Base-by-base conservation (phyloP, 2,888 invertebrate genomes). In the Agriotes lineatus region DNA sequence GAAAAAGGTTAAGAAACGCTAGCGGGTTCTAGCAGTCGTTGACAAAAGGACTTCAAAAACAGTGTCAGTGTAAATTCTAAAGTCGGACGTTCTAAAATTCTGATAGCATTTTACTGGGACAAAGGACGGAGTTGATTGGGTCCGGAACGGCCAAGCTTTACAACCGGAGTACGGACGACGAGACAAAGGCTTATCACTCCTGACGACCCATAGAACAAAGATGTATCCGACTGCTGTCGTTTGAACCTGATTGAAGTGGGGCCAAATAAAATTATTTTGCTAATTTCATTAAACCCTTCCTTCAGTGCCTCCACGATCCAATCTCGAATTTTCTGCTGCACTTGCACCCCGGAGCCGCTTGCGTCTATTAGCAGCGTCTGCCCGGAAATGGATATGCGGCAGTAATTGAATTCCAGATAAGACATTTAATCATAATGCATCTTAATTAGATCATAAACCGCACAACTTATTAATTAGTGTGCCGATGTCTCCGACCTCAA, bases 141-240 rank as follows among this genome's bases (percentile, higher is more conserved):
- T 72, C 72, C 73, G 75, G 73, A 74, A 76, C 67, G 74, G 74
- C 72, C 72, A 66, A 72, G 71, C 73, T 75, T 74, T 74, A 74
- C 74, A 71, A 69, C 73, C 70, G 69, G 71, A 73, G 72, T 69
- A 63, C 61, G 69, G 59, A 67, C 66, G 67, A 70, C 68, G 70
- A 73, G 75, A 76, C 75, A 76, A 76, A 74, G 71, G 73, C 73
- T 74, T 75, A 74, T 76, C 74, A 74, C 69, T 70, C 63, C 65
- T 72, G 72, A 72, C 69, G 70, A 72, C 70, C 67, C 52, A 54
- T 70, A 59, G 67, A 69, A 72, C 48, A 48, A 70, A 65, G 60
- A 72, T 62, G 45, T 62, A 67, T 61, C 48, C 45, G 45, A 62
- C 57, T 62, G 39, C 57, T 63, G 54, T 70, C 59, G 67, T 68